These are phyloP conservation scores for Blastobasis lacticolella DNA, from an alignment of 2,888 invertebrate genomes.

Conservation along the genomic window DNA sequence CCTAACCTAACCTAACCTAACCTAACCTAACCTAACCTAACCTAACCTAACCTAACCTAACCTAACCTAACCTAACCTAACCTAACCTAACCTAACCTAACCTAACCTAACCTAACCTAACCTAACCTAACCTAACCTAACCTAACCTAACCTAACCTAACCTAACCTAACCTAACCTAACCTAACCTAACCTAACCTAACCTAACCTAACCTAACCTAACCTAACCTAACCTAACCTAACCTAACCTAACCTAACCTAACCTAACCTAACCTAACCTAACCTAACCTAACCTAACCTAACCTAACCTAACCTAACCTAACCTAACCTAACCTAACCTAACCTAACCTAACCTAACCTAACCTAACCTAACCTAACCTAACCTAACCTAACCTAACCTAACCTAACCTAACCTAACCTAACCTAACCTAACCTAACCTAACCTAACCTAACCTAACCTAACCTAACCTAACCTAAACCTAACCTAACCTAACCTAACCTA, in stretches of 20 bases:
- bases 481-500: slow-evolving; percentile 14
- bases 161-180: slow-evolving; percentile 10
- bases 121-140: slow-evolving; percentile 11
- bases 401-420: slow-evolving; percentile 13
- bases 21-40: slow-evolving; percentile 14
- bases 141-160: slow-evolving; percentile 11
- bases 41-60: slow-evolving; percentile 12
- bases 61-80: slow-evolving; percentile 11
- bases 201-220: slow-evolving; percentile 13
- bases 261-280: slow-evolving; percentile 12
- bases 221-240: slow-evolving; percentile 12
- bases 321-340: slow-evolving; percentile 10
- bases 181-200: slow-evolving; percentile 3
- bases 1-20: slow-evolving; percentile 14
- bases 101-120: slow-evolving; percentile 13
- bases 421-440: slow-evolving; percentile 12
- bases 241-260: slow-evolving; percentile 12
- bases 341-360: slow-evolving; percentile 9
- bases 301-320: slow-evolving; percentile 6
- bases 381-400: slow-evolving; percentile 13
- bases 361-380: slow-evolving; percentile 12
- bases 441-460: slow-evolving; percentile 12
- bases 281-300: slow-evolving; percentile 10
- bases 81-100: slow-evolving; percentile 13
- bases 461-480: slow-evolving; percentile 13